Percentiles rank a stretch among this genome's conserved stretches.
Evolutionary conservation across 2,797 vertebrate species (phyloP).

Genomic region (Trachurus trachurus): DNA sequence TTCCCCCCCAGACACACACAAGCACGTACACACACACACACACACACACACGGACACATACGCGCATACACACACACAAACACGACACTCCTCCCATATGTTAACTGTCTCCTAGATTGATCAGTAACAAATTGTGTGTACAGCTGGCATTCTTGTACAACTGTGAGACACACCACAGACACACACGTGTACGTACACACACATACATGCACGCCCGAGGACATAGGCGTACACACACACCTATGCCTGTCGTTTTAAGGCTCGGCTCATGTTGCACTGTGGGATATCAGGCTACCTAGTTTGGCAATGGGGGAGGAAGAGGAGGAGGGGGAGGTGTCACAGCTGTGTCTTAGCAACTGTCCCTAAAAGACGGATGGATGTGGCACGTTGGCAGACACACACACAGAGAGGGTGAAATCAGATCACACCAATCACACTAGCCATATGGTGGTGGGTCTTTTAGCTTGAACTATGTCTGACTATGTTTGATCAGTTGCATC

Average conservation of each 20-base stretch:
- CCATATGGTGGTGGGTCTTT: conserved; percentile 8
- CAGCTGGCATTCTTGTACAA: conserved; percentile 54
- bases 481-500: conserved; percentile 8
- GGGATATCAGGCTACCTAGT: conserved; percentile 62
- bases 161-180: conserved; percentile 19
- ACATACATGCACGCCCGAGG: too few species aligned
- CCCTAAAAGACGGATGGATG: conserved; percentile 37
- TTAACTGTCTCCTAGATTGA: conserved; percentile 66
- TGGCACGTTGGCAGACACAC: conserved; percentile 34
- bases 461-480: not conserved
- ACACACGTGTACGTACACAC: not conserved
- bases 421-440: not conserved
- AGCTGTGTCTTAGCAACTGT: conserved; percentile 46
- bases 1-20: conserved; percentile 61
- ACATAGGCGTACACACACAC: too few species aligned
- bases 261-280: conserved; percentile 35
- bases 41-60: conserved; percentile 9
- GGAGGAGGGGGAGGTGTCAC: conserved; percentile 36
- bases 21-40: not conserved
- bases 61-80: conserved; percentile 11
- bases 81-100: conserved; percentile 45
- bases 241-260: conserved; percentile 58
- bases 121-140: conserved; percentile 62
- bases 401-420: conserved; percentile 7
- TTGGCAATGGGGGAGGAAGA: conserved; percentile 44